These are phyloP conservation scores for Syngnathus acus DNA, from an alignment of 2,797 vertebrate species.

Conservation along the genomic window DNA sequence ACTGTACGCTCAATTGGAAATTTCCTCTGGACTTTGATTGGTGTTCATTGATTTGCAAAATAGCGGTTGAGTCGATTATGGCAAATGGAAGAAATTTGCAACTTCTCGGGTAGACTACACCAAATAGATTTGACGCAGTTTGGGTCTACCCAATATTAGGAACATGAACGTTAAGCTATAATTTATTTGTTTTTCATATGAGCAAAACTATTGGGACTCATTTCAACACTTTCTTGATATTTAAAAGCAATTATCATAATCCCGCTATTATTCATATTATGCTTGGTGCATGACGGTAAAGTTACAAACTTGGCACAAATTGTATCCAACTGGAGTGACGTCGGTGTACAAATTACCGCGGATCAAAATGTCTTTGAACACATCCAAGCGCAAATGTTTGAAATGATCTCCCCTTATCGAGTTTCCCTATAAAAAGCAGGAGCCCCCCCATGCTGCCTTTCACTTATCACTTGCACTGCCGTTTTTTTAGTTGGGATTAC, in stretches of 20 bases:
- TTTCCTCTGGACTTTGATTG: no score
- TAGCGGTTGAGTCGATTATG: no score
- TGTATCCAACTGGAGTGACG: background rate
- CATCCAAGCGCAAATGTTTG: slow-evolving; percentile 19
- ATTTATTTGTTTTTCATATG: background rate
- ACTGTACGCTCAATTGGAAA: no score
- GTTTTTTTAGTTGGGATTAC: background rate
- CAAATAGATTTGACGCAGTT: no score
- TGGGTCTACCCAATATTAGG: no score
- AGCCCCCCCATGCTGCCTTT: slow-evolving; percentile 5
- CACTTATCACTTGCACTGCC: slow-evolving; percentile 19
- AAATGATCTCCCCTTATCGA: slow-evolving; percentile 39
- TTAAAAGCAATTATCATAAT: background rate
- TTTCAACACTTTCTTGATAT: background rate
- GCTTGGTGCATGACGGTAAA: background rate
- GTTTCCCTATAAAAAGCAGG: slow-evolving; percentile 25
- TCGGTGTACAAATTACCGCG: slow-evolving; percentile 8
- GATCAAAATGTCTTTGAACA: slow-evolving; percentile 5
- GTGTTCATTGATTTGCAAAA: no score
- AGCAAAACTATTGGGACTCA: background rate
- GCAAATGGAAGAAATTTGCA: no score
- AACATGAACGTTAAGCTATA: no score
- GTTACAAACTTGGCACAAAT: background rate
- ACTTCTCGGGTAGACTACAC: no score
- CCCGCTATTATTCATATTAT: background rate